Evolutionary conservation across 2,113 vertebrate species (phyloP), one percentile per base, ranked within the genome.

Genomic region (Callospermophilus lateralis): DNA sequence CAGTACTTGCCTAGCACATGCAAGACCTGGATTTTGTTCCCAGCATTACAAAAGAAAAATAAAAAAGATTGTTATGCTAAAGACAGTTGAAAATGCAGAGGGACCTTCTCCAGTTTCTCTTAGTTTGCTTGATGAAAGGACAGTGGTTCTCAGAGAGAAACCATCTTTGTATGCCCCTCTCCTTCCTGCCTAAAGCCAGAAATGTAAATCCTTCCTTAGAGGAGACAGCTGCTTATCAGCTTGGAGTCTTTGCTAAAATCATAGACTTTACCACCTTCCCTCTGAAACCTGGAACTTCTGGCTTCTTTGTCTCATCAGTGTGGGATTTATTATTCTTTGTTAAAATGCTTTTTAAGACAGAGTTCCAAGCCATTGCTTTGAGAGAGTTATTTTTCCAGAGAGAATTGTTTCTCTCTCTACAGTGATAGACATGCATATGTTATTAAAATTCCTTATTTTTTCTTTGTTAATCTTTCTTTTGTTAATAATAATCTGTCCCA

Each of bases 391-490:
- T 61, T n/a, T 80, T 80, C 42, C 53, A 73, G 42, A 93, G 51
- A 58, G 39, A 80, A 72, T 63, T 72, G 20, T 17, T 63, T 72
- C 65, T 72, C 7, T 86, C 65, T 80, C 39, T 45, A 45, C 37
- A 37, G 73, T 86, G 88, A 58, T 48, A 88, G 51, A 39, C 53
- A 58, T 51, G 84, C 17, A 63, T 37, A 16, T 80, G 76, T 93
- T 80, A 93, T 68, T 72, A 80, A 79, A 87, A 88, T 28, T 61
- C 30, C 37, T 68, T 86, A 37, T 16, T 80, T 70, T n/a, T 70
- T n/a, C n/a, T 87, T 4, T 61, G 32, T 32, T 48, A 93, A 93
- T 80, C 84, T 80, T 26, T 53, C 84, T 88, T 88, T 93, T 80
- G 74, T 93, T 79, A 88, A 48, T 30, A 61, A 37, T n/a, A 48